A percentile compares a stretch with the other conserved stretches of the same genome.
Evolutionary conservation across 1,140 invertebrate species (phyloP).

Genomic region (Papilio polyxenes): DNA sequence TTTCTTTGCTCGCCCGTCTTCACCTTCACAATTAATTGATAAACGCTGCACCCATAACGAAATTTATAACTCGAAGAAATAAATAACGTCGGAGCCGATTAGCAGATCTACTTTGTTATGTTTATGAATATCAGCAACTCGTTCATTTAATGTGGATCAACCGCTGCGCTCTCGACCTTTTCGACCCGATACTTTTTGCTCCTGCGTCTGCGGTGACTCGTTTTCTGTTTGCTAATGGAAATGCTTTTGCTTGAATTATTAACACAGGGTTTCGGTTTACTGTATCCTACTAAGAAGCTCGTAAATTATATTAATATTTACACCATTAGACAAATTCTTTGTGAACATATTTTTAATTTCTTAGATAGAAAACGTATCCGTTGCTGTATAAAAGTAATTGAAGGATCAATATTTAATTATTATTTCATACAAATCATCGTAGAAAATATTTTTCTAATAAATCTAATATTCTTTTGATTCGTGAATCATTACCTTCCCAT

Average conservation of each 20-base stretch:
- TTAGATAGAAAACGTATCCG: not conserved
- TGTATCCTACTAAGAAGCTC: not conserved
- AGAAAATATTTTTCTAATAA: too few species aligned
- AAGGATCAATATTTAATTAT: not conserved
- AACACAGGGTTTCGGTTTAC: not conserved
- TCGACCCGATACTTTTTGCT: slow-evolving; percentile 28
- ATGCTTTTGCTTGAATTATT: slow-evolving; percentile 29
- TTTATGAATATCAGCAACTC: slow-evolving; percentile 31
- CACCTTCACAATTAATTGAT: slow-evolving; percentile 38
- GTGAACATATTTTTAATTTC: too few species aligned
- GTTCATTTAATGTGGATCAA: slow-evolving; percentile 36
- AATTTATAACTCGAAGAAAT: slow-evolving; percentile 31
- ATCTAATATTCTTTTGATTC: too few species aligned
- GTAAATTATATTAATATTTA: not conserved
- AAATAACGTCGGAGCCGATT: slow-evolving; percentile 34
- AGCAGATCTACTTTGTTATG: slow-evolving; percentile 33
- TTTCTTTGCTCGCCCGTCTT: slow-evolving; percentile 33
- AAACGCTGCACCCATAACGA: slow-evolving; percentile 26
- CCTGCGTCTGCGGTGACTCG: not conserved
- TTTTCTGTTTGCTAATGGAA: slow-evolving; percentile 34
- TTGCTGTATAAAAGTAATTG: not conserved
- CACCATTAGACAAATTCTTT: not conserved
- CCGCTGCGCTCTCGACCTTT: slow-evolving; percentile 27
- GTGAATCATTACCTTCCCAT: too few species aligned
- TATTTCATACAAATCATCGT: too few species aligned